Evolutionary conservation across 2,113 vertebrate genomes (phyloP), one percentile per base, ranked within the genome.

Genomic region (Oreochromis spilurus): DNA sequence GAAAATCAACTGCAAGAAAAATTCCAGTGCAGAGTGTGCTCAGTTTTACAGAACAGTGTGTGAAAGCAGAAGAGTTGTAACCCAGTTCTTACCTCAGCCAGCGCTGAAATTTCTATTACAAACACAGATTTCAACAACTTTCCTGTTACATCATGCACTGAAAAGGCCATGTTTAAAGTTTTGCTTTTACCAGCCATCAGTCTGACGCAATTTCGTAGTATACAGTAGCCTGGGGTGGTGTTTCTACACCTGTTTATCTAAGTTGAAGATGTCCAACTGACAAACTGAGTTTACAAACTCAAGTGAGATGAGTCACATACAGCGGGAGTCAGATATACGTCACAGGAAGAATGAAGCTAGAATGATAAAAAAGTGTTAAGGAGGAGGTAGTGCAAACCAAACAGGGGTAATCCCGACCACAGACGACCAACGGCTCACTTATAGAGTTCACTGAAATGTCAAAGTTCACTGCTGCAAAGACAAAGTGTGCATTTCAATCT

Each of bases 1-100:
- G 50, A 14, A 16, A 86, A 57, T 88, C 31, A 65, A 65, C 81
- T 84, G 87, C 83, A 50, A 86, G 52, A 5, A 90, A 89, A 80
- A 85, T 50, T 9, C 4, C 4, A 48, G 9, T 4, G 54, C 34
- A 29, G 81, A 65, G 21, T 10, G 21, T 31, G 45, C 81, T 77
- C 48, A 1, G 13, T 17, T 31, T 75, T 45, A 67, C 38, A 24
- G 8, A 72, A 50, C 34, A 55, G 48, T 82, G 11, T 5, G 4
- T 8, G 3, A 43, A 24, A 48, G 10, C 10, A 10, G 17, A 16
- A 2, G 10, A 55, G 77, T 55, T 83, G 52, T 62, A 77, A 89
- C 19, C 21, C 34, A 85, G 65, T 81, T 86, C 55, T 77, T 4
- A 24, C 8, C 19, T 29, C 16, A 24, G 53, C 14, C 40, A 40